Base-by-base conservation (phyloP, 2,888 invertebrate species). In the Lysandra bellargus region DNA sequence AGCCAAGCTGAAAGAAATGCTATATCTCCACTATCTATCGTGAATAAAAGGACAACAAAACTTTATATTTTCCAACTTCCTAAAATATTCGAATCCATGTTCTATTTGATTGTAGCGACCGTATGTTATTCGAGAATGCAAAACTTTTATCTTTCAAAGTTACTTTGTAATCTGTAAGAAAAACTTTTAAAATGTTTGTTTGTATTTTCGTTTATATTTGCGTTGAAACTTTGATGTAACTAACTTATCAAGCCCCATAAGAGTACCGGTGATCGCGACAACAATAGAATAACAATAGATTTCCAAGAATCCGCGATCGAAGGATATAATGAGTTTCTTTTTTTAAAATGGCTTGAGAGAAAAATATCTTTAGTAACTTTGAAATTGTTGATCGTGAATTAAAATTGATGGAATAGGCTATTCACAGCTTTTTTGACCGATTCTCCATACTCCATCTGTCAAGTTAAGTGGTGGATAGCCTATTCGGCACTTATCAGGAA, bases 111-210 rank as follows among this genome's bases (percentile, higher is more conserved):
- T 69, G 69, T 5, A 64, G 69, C 69, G 17, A 69, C 33, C 69
- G 69, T 69, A 69, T 69, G 69, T 69, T 69, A 69, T 69, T 69
- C 14, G 69, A 37, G 69, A 69, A 33, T 33, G 33, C 33, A 33
- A 69, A 69, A 69, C 69, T 69, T 69, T 69, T 69, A 69, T 69
- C 33, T 69, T 69, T 69, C 69, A 4, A 69, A 69, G 69, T 69
- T 14, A 69, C 69, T 69, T 69, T 33, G 69, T 69, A 69, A 69
- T 69, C 69, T 69, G 33, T 69, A 37, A 69, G 17, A 69, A 69
- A 69, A 69, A 37, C 69, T 69, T 69, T 12, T 33, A 6, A 69
- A 69, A 14, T 37, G 14, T 37, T 64, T 69, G 69, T 69, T 69
- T 69, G 5, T 33, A 37, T 37, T 9, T 61, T 7, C 64, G 30